Evolutionary conservation across 2,797 vertebrate genomes (phyloP), one percentile per base, ranked within the genome.

Genomic region (Girardinus metallicus): DNA sequence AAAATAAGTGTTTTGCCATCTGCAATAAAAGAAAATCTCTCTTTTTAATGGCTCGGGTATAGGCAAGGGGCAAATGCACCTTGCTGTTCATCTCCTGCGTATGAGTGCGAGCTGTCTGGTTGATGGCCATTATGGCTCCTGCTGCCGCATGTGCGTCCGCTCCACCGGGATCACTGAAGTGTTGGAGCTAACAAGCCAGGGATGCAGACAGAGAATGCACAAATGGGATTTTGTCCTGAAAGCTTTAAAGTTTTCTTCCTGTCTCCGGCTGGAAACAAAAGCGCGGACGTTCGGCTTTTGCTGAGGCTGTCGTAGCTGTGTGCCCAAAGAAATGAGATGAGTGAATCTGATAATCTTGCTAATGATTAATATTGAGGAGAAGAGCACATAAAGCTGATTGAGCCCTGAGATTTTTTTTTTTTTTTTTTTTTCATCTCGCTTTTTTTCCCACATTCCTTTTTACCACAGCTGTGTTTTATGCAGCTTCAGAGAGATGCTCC

Each of bases 171-270:
- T 94, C 94, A 92, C 89, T 93, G 91, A 94, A 95, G 94, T 96
- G 95, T 96, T 94, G 93, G 93, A 95, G 94, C 95, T 96, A 96
- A 96, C 95, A 96, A 95, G 94, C 94, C 93, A 84, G 90, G 92
- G 92, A 94, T 93, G 94, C 92, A 95, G 93, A 94, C 94, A 92
- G 94, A 79, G 81, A 91, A 95, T 91, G 93, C 92, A 95, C 95
- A 96, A 95, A 95, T 96, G 94, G 94, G 93, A 93, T 95, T 95
- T 92, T 91, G 91, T 94, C 92, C 93, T 94, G 92, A 94, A 91
- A 95, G 93, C 94, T 93, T 93, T 89, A 75, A 89, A 90, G 90
- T 90, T 91, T 81, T 85, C 84, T 89, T 76, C 77, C 89, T 73
- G 86, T 90, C 86, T 91, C 86, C 53, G 51, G 87, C 41, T 70